These are phyloP conservation scores for Anneissia japonica DNA, from an alignment of 35 echinoderm and acorn worm species.

Conservation along the genomic window DNA sequence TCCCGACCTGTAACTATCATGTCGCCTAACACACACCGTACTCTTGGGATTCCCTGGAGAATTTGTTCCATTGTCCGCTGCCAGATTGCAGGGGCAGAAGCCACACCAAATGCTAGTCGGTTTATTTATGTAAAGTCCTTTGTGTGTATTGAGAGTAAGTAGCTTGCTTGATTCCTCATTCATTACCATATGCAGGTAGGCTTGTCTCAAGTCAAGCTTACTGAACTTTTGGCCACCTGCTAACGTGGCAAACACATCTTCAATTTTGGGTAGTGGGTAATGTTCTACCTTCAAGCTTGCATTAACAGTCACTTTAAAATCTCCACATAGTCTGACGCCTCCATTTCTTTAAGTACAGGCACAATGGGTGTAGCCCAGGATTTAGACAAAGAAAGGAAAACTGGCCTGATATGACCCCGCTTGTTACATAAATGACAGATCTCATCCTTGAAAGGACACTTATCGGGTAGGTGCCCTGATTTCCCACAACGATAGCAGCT, in stretches of 20 bases:
- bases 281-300: constrained; percentile 19
- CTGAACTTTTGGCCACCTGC: constrained; percentile 9
- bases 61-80: constrained; percentile 5
- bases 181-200: constrained; percentile 2
- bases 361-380: constrained; percentile 79
- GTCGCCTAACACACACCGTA: no score
- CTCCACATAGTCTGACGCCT: constrained; percentile 45
- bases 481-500: no score
- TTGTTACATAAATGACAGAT: no score
- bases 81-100: not conserved
- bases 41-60: not conserved
- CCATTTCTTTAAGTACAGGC: constrained; percentile 52
- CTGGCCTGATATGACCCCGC: no score
- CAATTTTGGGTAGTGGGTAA: constrained; percentile 28
- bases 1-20: no score
- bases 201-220: constrained; percentile 5
- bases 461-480: no score
- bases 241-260: constrained; percentile 16
- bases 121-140: constrained; percentile 10
- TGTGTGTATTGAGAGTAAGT: constrained; percentile 13
- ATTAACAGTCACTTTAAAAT: constrained; percentile 55
- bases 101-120: not conserved
- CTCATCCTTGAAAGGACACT: no score
- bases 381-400: no score
- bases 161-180: not conserved